Conservation (phyloP, 2,113 vertebrate genomes). For the Procavia capensis region DNA sequence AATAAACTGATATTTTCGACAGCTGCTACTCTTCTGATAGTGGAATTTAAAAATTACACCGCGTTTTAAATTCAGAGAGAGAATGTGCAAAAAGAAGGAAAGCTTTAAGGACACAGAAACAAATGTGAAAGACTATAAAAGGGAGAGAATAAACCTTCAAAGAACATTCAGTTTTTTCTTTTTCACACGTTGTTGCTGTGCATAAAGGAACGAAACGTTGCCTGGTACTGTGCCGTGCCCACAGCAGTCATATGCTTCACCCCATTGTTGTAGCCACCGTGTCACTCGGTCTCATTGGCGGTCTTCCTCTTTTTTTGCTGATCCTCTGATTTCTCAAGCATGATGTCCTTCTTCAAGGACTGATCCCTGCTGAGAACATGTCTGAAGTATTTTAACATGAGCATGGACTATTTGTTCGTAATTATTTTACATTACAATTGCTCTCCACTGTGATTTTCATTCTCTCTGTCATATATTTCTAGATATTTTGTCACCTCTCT, state of each 20-base stretch:
- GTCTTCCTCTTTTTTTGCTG: no score
- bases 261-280: no score
- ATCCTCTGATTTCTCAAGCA: no score
- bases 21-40: not conserved
- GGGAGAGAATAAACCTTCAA: not conserved
- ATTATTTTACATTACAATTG: not conserved
- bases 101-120: not conserved
- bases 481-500: not conserved
- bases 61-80: constrained; percentile 25
- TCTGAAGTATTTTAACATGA: no score
- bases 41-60: constrained; percentile 35
- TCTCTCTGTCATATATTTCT: not conserved
- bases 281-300: no score
- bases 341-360: no score
- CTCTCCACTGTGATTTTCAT: constrained; percentile 21
- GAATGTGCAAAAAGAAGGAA: not conserved
- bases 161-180: not conserved
- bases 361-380: no score
- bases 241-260: no score
- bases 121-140: not conserved
- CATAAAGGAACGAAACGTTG: no score
- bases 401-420: not conserved
- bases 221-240: no score
- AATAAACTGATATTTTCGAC: constrained; percentile 67
- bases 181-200: no score